Evolutionary conservation across 2,113 vertebrate genomes (phyloP).

Genomic region (Ursus arctos): DNA sequence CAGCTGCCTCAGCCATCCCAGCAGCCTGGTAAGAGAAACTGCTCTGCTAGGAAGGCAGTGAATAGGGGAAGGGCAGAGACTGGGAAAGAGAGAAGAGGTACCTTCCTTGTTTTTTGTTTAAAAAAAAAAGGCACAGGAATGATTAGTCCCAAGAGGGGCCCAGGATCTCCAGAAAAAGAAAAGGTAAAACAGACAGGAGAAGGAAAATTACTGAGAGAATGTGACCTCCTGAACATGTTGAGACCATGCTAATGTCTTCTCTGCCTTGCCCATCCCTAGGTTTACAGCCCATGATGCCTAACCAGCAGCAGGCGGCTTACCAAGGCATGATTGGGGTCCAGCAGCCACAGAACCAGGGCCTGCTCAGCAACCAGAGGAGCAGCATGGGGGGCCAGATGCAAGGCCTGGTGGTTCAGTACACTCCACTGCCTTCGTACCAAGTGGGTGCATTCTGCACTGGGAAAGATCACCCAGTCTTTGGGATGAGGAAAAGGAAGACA

Average conservation of each 20-base stretch:
- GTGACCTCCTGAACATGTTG: neutral
- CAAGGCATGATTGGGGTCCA: slow-evolving; percentile 97
- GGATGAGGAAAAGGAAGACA: neutral
- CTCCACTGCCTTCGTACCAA: slow-evolving; percentile 98
- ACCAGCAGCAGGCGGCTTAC: slow-evolving; percentile 95
- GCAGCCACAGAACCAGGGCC: slow-evolving; percentile 94
- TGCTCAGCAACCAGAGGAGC: slow-evolving; percentile 94
- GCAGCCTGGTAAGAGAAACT: slow-evolving; percentile 93
- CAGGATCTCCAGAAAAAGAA: neutral
- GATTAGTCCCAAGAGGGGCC: neutral
- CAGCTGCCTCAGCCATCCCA: slow-evolving; percentile 97
- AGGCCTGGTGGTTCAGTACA: slow-evolving; percentile 99
- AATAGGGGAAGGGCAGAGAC: neutral
- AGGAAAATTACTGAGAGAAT: neutral
- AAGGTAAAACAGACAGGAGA: neutral
- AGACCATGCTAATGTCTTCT: slow-evolving; percentile 59
- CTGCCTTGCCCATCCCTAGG: slow-evolving; percentile 86
- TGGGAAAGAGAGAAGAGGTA: neutral
- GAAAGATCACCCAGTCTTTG: neutral
- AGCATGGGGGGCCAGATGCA: slow-evolving; percentile 95
- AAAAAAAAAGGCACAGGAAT: neutral
- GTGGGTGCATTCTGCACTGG: slow-evolving; percentile 85
- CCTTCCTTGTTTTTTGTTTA: neutral
- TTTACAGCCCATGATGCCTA: slow-evolving; percentile 97
- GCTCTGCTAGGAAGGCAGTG: neutral